Evolutionary conservation across 1,140 invertebrate genomes (phyloP).

Genomic region (Temnothorax longispinosus): DNA sequence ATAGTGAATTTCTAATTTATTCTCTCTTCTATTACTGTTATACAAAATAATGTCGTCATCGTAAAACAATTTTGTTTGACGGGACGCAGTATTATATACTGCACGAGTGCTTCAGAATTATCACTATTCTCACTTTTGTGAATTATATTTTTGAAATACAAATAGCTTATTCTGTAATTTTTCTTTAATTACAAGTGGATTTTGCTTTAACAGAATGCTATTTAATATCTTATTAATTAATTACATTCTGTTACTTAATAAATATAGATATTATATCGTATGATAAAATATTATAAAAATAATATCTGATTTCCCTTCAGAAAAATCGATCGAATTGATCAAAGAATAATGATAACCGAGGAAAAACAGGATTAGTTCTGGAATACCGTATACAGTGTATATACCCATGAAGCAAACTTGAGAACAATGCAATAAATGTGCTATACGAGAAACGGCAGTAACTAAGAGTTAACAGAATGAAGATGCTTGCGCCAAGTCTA

Average conservation of each 20-base stretch:
- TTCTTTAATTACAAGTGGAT: not conserved
- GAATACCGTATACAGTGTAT: not conserved
- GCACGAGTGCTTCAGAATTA: not conserved
- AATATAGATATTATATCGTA: not conserved
- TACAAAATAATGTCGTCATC: not conserved
- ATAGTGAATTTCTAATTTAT: not conserved
- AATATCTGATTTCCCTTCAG: too few relatives aligned
- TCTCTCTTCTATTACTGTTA: not conserved
- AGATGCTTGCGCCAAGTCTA: slow-evolving; percentile 26
- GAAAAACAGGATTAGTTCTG: not conserved
- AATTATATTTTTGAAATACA: not conserved
- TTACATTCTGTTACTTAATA: not conserved
- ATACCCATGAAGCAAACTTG: not conserved
- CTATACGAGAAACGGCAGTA: slow-evolving; percentile 17
- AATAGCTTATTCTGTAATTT: not conserved
- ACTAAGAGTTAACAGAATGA: slow-evolving; percentile 51
- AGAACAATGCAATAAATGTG: slow-evolving; percentile 37
- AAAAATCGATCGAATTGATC: not conserved
- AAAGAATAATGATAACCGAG: not conserved
- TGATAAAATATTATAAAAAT: not conserved
- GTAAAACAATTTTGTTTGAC: not conserved
- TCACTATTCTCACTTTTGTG: not conserved
- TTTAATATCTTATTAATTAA: not conserved
- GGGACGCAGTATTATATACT: not conserved
- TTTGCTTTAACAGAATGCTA: not conserved